A percentile compares a stretch with the other conserved stretches of the same genome.
Evolutionary conservation across 2,888 invertebrate genomes (phyloP).

Genomic region (Melieria picta): DNA sequence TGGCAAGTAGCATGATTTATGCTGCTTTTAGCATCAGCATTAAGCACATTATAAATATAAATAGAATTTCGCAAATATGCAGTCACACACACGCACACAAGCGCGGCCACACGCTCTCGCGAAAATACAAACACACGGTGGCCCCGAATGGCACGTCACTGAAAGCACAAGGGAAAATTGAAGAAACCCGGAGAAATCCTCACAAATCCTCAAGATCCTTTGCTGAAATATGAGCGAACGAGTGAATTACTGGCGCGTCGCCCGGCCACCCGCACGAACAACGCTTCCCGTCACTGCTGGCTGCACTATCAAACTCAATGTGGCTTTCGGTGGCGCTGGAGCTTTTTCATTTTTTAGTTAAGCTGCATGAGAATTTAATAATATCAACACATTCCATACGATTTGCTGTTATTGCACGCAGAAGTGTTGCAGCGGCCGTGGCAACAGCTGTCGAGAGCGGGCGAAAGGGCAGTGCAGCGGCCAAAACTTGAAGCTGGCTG

Average conservation of each 20-base stretch:
- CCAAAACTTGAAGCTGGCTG: not conserved
- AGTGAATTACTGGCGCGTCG: not conserved
- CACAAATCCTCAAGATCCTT: not conserved
- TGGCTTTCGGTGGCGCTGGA: not conserved
- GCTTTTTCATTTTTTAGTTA: conserved; percentile 34
- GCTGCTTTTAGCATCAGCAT: conserved; percentile 44
- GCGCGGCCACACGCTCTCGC: conserved; percentile 47
- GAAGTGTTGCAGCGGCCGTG: not conserved
- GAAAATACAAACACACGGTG: no score
- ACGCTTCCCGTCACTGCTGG: no score
- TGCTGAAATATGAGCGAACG: not conserved
- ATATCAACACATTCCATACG: conserved; percentile 30
- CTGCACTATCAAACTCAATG: not conserved
- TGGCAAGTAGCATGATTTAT: conserved; percentile 49
- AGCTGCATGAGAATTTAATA: conserved; percentile 58
- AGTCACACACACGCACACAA: not conserved
- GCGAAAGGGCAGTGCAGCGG: not conserved
- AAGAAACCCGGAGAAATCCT: no score
- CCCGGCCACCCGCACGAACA: no score
- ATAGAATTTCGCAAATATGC: conserved; percentile 40
- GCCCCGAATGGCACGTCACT: no score
- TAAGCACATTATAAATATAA: conserved; percentile 50
- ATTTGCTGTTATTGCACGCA: conserved; percentile 5
- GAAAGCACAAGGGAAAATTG: no score
- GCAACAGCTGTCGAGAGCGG: not conserved